Evolutionary conservation across 2,888 invertebrate genomes (phyloP).

Genomic region (Leptinotarsa peninsularis): DNA sequence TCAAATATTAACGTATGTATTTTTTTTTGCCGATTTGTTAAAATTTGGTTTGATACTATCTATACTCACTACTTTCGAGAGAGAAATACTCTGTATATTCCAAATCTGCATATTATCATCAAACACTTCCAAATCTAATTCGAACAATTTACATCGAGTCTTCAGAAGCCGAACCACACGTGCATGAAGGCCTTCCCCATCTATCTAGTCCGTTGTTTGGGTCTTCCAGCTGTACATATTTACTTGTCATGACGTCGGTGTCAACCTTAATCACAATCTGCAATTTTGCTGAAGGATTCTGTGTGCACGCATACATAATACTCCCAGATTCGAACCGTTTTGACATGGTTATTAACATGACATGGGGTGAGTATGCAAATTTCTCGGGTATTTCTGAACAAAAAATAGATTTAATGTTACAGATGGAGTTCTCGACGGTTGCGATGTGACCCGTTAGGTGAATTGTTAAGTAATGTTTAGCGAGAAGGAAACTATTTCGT

Average conservation of each 20-base stretch:
- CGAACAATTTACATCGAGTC: not conserved
- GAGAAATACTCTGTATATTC: too few relatives aligned
- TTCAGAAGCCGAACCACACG: not conserved
- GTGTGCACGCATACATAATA: slow-evolving; percentile 23
- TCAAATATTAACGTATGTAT: too few relatives aligned
- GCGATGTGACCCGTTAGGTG: not conserved
- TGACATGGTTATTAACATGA: slow-evolving; percentile 27
- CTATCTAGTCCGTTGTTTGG: not conserved
- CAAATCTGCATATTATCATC: not conserved
- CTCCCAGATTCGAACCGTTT: not conserved
- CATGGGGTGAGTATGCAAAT: slow-evolving; percentile 42
- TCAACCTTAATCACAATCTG: slow-evolving; percentile 17
- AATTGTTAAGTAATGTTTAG: not conserved
- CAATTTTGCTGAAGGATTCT: slow-evolving; percentile 7
- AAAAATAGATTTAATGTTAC: not conserved
- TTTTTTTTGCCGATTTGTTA: too few relatives aligned
- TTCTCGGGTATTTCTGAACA: slow-evolving; percentile 4
- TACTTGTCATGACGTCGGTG: slow-evolving; percentile 2
- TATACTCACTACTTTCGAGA: too few relatives aligned
- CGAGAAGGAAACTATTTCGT: not conserved
- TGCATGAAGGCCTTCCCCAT: not conserved
- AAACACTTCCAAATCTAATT: not conserved
- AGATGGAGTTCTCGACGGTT: not conserved
- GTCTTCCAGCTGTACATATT: not conserved
- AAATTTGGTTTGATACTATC: too few relatives aligned